Percentiles rank a stretch among this genome's conserved stretches.
Evolutionary conservation across 2,113 vertebrate species (phyloP).

Genomic region (Salvator merianae): DNA sequence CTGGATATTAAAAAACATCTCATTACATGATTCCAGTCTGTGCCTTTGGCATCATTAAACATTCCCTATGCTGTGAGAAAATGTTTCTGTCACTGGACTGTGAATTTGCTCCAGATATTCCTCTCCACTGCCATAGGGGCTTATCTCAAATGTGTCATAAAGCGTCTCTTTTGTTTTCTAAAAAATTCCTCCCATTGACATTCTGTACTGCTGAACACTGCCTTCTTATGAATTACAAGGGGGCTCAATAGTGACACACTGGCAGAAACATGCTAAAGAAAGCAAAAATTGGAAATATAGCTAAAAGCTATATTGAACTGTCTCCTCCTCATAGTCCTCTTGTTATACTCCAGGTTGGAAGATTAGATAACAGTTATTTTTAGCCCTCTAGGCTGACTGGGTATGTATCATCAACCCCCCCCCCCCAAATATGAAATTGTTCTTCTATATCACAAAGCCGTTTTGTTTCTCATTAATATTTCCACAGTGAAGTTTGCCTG

Average conservation of each 20-base stretch:
- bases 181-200: slow-evolving; percentile 24
- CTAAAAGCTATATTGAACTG: slow-evolving; percentile 57
- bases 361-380: slow-evolving; percentile 63
- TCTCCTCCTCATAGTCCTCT: slow-evolving; percentile 55
- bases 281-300: slow-evolving; percentile 53
- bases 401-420: slow-evolving; percentile 52
- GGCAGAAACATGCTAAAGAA: slow-evolving; percentile 32
- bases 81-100: neutral
- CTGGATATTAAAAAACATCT: slow-evolving; percentile 17
- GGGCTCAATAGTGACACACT: slow-evolving; percentile 29
- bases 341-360: slow-evolving; percentile 47
- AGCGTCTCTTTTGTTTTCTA: slow-evolving; percentile 53
- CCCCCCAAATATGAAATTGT: slow-evolving; percentile 46
- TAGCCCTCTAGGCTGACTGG: slow-evolving; percentile 39
- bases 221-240: slow-evolving; percentile 54
- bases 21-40: slow-evolving; percentile 1
- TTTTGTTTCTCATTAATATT: slow-evolving; percentile 28
- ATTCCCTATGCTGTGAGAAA: slow-evolving; percentile 37
- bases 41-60: slow-evolving; percentile 26
- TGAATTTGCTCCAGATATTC: neutral
- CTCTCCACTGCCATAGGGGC: slow-evolving; percentile 28
- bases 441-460: slow-evolving; percentile 39
- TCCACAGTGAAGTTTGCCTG: slow-evolving; percentile 36
- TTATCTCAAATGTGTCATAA: slow-evolving; percentile 66
- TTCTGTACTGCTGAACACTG: slow-evolving; percentile 57